Percentiles rank a stretch among this genome's conserved stretches.
phyloP scores from a whole-genome alignment of 2,113 vertebrate species.

The Lanius collurio region DNA sequence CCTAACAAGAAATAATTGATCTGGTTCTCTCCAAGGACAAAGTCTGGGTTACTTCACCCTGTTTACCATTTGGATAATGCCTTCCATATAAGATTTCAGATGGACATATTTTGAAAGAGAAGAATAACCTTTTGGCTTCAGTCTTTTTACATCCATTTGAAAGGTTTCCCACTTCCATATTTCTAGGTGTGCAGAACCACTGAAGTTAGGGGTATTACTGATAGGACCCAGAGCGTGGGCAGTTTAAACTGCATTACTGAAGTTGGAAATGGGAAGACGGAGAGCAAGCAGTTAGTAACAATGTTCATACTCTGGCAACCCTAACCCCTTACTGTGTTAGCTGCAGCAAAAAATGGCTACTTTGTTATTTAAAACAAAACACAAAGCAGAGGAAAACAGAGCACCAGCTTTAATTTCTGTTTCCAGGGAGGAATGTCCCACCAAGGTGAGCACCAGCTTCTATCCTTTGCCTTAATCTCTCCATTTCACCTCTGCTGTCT shows the following conservation, averaged over 20 bases:
- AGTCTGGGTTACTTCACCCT: not conserved
- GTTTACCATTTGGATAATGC: not conserved
- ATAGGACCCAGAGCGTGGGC: not conserved
- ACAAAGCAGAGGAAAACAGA: not conserved
- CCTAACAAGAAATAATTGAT: not conserved
- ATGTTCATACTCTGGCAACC: not conserved
- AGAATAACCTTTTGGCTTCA: not conserved
- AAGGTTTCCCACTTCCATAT: not conserved
- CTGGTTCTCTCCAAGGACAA: not conserved
- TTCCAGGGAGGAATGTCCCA: not conserved
- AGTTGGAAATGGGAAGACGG: not conserved
- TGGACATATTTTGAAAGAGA: not conserved
- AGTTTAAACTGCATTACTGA: not conserved
- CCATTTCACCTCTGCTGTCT: not conserved
- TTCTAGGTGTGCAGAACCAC: not conserved
- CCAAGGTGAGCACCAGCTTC: not conserved
- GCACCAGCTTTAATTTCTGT: not conserved
- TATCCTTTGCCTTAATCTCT: not conserved
- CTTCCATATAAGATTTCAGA: not conserved
- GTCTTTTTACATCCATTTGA: not conserved
- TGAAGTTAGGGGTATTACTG: not conserved
- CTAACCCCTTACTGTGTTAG: not conserved
- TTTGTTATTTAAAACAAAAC: not conserved
- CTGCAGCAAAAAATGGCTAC: not conserved
- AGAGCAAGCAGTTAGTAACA: not conserved